These are phyloP conservation scores for Dromius quadrimaculatus DNA, from an alignment of 2,888 invertebrate species.

Conservation along the genomic window DNA sequence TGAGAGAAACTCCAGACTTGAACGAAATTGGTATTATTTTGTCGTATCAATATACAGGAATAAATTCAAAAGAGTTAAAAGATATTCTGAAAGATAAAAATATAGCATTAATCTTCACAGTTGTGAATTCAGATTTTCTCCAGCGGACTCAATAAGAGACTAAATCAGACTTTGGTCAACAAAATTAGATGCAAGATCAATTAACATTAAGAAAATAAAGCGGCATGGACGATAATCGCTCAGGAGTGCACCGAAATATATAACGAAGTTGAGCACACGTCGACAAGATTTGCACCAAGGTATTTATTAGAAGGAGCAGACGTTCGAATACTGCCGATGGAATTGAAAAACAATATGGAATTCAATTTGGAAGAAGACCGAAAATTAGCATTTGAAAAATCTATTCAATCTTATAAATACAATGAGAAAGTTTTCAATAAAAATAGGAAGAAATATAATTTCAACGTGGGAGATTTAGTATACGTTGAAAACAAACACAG, in stretches of 20 bases:
- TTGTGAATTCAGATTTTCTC: not conserved
- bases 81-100: not conserved
- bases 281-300: slow-evolving; percentile 56
- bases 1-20: not conserved
- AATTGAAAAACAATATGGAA: slow-evolving; percentile 53
- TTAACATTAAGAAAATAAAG: slow-evolving; percentile 33
- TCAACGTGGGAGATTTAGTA: slow-evolving; percentile 59
- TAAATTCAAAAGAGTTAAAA: not conserved
- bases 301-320: slow-evolving; percentile 57
- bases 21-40: not conserved
- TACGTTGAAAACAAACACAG: slow-evolving; percentile 59
- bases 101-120: not conserved
- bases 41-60: not conserved
- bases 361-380: slow-evolving; percentile 54
- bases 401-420: slow-evolving; percentile 56
- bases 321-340: slow-evolving; percentile 52
- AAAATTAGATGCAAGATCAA: not conserved
- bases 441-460: slow-evolving; percentile 56
- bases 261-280: slow-evolving; percentile 41
- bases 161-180: no score
- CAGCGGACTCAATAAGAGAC: no score
- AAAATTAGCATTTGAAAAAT: slow-evolving; percentile 56
- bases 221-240: slow-evolving; percentile 58
- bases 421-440: slow-evolving; percentile 58
- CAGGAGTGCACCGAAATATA: slow-evolving; percentile 55